Base-by-base conservation (phyloP, 2,888 invertebrate species). In the Limnephilus lunatus region DNA sequence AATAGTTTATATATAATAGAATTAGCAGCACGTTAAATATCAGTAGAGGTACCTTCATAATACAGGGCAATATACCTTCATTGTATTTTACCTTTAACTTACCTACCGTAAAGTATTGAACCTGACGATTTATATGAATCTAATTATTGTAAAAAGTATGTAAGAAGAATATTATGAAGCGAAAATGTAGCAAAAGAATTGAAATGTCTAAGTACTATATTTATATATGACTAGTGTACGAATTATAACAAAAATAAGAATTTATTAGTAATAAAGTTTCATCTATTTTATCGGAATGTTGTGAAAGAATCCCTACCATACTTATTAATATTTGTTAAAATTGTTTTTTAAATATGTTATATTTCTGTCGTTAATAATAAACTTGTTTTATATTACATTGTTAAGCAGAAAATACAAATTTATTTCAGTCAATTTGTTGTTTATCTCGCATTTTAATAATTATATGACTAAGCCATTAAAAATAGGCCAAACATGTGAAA, bases 271-370 rank as follows among this genome's bases (percentile, higher is more conserved):
- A 53, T 87, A 87, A 35, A 68, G 53, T 53, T 48, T 31, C 14
- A 87, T 68, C 30, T 68, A 35, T 32, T 35, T 85, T 85, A 87
- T 87, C 32, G 68, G 68, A 30, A 87, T 32, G 87, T 87, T 87
- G 68, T 53, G 87, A 87, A 87, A 87, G 87, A 87, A 68, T 68
- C 87, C 85, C 32, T 87, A 87, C 53, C 87, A 87, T 87, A 31
- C 9, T 53, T 87, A 48, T 30, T 86, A 48, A 86, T 86, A 44
- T 44, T 44, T 12, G 39, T 44, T 86, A 15, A 12, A 44, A n/a
- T 25, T 86, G 30, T 15, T 32, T 19, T 82, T 31, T 82, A 15
- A 31, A 82, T 82, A 32, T 82, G 82, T 15, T 31, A 32, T 82
- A 68, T 68, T 68, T 68, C 25, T 68, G n/a, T 68, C 25, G 68